phyloP scores from a whole-genome alignment of 1,140 invertebrate species.

The Batillaria attramentaria region DNA sequence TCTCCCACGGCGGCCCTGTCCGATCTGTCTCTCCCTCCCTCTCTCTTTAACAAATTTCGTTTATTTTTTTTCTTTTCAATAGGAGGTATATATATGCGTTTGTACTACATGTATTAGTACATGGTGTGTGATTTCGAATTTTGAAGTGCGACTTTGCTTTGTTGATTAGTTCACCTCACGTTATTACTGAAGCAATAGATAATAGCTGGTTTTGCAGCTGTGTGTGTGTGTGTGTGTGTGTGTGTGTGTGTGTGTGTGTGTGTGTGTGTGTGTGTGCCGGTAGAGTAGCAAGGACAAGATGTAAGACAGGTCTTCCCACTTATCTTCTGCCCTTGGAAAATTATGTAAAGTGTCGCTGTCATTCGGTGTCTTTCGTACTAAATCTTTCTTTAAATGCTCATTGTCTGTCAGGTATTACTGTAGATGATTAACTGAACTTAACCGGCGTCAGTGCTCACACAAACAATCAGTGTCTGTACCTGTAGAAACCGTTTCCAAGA shows the following conservation, averaged over 20 bases:
- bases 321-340: background rate
- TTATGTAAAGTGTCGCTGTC: background rate
- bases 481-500: background rate
- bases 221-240: background rate
- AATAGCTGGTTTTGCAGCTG: background rate
- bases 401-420: constrained; percentile 34
- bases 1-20: background rate
- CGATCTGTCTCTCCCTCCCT: background rate
- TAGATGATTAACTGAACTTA: constrained; percentile 33
- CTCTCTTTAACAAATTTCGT: too few relatives aligned
- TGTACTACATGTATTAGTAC: background rate
- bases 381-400: constrained; percentile 28
- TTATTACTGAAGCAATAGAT: background rate
- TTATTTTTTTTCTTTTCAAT: background rate
- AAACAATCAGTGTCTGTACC: background rate
- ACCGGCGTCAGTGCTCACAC: background rate
- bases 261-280: background rate
- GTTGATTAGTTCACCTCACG: background rate
- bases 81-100: background rate
- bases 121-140: background rate
- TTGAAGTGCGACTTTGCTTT: background rate
- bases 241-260: background rate
- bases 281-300: background rate
- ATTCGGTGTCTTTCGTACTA: background rate
- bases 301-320: too few relatives aligned